phyloP scores from a whole-genome alignment of 1,140 invertebrate species.

The Parasteatoda tepidariorum region DNA sequence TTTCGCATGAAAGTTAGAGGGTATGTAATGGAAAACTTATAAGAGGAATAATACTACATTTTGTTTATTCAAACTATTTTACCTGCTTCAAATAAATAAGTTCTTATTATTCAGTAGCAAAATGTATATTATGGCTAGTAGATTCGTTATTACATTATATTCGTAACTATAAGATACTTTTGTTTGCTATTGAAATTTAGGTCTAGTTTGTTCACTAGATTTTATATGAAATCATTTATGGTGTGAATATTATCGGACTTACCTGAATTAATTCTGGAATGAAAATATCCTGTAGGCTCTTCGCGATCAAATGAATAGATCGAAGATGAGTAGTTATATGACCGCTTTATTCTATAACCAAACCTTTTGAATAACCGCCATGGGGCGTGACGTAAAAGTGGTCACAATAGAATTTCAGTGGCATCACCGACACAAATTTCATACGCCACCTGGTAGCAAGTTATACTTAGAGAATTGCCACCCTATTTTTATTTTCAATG shows the following conservation, averaged over 20 bases:
- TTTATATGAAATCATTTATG: too few species aligned
- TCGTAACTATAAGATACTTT: too few species aligned
- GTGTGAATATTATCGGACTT: neutral
- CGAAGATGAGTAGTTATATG: constrained; percentile 33
- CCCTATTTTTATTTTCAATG: constrained; percentile 5
- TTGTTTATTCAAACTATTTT: too few species aligned
- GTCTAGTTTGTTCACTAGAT: too few species aligned
- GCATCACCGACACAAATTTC: constrained; percentile 7
- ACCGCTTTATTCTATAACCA: constrained; percentile 32
- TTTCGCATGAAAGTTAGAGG: too few species aligned
- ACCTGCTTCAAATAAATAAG: too few species aligned
- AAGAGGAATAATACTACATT: too few species aligned
- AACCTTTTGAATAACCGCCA: constrained; percentile 20
- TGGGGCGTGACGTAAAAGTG: constrained; percentile 43
- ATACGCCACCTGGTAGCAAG: constrained; percentile 19
- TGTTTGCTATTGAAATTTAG: too few species aligned
- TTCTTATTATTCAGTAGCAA: too few species aligned
- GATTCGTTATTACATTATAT: too few species aligned
- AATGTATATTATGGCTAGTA: too few species aligned
- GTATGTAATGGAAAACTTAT: too few species aligned
- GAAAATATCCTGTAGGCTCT: neutral
- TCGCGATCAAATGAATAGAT: constrained; percentile 18
- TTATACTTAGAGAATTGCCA: constrained; percentile 13
- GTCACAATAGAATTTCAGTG: constrained; percentile 35
- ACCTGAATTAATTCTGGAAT: neutral